phyloP scores from a whole-genome alignment of 2,113 vertebrate species.

The Xiphophorus couchianus region DNA sequence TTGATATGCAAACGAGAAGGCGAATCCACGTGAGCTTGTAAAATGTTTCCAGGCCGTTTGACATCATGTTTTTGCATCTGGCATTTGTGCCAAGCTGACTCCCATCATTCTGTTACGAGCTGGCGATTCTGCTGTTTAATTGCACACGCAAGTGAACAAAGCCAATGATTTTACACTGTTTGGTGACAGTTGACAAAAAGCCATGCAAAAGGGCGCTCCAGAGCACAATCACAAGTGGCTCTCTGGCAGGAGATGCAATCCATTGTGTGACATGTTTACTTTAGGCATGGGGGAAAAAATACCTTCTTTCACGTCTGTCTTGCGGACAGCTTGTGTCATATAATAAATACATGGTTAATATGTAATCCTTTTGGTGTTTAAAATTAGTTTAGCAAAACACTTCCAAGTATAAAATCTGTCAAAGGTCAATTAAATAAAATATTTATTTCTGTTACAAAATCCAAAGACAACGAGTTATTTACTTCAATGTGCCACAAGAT shows the following conservation, averaged over 20 bases:
- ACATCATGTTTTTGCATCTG: constrained; percentile 34
- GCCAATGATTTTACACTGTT: constrained; percentile 18
- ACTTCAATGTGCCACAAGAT: too few relatives aligned
- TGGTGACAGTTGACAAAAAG: constrained; percentile 31
- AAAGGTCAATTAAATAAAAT: too few relatives aligned
- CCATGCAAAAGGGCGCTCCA: constrained; percentile 6
- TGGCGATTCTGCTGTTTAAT: neutral
- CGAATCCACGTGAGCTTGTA: constrained; percentile 43
- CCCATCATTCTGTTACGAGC: constrained; percentile 21
- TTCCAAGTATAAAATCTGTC: too few relatives aligned
- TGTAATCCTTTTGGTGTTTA: neutral
- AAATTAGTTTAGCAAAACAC: too few relatives aligned
- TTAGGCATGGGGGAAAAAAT: neutral
- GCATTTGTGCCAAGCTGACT: constrained; percentile 42
- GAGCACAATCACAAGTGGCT: constrained; percentile 12
- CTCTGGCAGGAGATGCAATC: constrained; percentile 13
- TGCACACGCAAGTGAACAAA: constrained; percentile 27
- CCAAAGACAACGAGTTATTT: too few relatives aligned
- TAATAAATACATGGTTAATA: too few relatives aligned
- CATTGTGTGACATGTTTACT: neutral
- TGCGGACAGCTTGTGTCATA: too few relatives aligned
- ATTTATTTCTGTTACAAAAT: too few relatives aligned
- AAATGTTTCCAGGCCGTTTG: constrained; percentile 49
- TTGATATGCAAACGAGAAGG: constrained; percentile 68
- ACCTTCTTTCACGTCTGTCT: too few relatives aligned